Evolutionary conservation across 2,888 invertebrate species (phyloP).

Genomic region (Nyleta sp.): DNA sequence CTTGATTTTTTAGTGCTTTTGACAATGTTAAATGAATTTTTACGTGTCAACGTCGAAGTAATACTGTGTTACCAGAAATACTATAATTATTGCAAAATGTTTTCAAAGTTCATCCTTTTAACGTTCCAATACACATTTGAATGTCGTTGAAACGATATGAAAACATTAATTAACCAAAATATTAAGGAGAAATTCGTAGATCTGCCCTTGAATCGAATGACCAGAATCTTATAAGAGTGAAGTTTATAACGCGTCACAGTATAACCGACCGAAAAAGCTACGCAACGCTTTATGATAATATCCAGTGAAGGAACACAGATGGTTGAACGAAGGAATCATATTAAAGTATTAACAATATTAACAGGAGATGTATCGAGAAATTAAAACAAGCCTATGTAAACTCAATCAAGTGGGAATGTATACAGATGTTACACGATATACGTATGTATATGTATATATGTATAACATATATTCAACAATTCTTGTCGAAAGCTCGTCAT

Average conservation of each 20-base stretch:
- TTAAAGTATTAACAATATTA: constrained; percentile 37
- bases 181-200: too few relatives aligned
- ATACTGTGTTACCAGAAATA: too few relatives aligned
- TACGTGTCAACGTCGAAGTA: too few relatives aligned
- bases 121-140: too few relatives aligned
- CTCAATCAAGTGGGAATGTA: constrained; percentile 62
- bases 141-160: background rate
- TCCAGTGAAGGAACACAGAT: constrained; percentile 21
- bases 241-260: constrained; percentile 43
- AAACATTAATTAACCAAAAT: background rate
- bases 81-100: too few relatives aligned
- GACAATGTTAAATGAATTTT: too few relatives aligned
- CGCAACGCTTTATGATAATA: constrained; percentile 29
- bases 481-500: constrained; percentile 66
- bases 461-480: constrained; percentile 38
- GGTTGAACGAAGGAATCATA: constrained; percentile 21
- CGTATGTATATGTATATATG: constrained; percentile 31
- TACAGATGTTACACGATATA: constrained; percentile 50
- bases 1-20: too few relatives aligned
- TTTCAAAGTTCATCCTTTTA: too few relatives aligned
- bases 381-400: constrained; percentile 73
- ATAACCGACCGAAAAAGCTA: constrained; percentile 62
- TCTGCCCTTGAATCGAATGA: constrained; percentile 27
- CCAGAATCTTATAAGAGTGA: constrained; percentile 22
- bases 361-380: constrained; percentile 56